A percentile compares a stretch with the other conserved stretches of the same genome.
phyloP scores from a whole-genome alignment of 1,140 invertebrate genomes.

The Artemia franciscana region DNA sequence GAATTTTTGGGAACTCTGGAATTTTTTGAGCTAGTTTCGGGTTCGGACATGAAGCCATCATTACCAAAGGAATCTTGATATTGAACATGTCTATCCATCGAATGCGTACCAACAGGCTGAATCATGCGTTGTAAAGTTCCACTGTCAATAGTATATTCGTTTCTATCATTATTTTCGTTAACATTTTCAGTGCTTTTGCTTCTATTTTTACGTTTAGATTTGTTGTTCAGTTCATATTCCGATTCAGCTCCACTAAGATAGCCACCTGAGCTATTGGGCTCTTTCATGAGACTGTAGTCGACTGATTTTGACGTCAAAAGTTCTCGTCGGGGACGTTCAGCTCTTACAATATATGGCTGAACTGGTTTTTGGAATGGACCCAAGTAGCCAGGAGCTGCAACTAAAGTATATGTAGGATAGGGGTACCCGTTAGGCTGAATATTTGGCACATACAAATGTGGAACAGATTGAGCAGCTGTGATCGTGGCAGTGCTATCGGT shows the following conservation, averaged over 20 bases:
- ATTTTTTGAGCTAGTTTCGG: constrained; percentile 7
- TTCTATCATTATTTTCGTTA: constrained; percentile 16
- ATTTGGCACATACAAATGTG: background rate
- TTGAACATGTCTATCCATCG: constrained; percentile 39
- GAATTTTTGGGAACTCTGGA: constrained; percentile 14
- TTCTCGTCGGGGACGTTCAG: constrained; percentile 20
- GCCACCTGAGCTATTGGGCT: constrained; percentile 25
- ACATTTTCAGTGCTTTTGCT: constrained; percentile 76
- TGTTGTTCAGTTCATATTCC: constrained; percentile 3
- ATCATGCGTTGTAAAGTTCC: constrained; percentile 78
- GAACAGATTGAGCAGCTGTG: constrained; percentile 7
- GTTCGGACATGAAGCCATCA: constrained; percentile 12
- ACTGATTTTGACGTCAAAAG: constrained; percentile 32
- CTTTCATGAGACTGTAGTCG: constrained; percentile 43
- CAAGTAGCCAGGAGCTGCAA: background rate
- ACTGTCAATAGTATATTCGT: constrained; percentile 29
- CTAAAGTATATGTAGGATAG: background rate
- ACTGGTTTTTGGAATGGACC: background rate
- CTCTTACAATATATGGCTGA: background rate
- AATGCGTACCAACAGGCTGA: constrained; percentile 48
- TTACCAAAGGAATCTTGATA: constrained; percentile 2
- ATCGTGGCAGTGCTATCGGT: background rate
- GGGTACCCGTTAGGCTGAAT: background rate
- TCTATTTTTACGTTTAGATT: constrained; percentile 37
- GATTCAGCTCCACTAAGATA: constrained; percentile 5